Conservation (phyloP, 1,140 invertebrate species). For the Agrilus planipennis region DNA sequence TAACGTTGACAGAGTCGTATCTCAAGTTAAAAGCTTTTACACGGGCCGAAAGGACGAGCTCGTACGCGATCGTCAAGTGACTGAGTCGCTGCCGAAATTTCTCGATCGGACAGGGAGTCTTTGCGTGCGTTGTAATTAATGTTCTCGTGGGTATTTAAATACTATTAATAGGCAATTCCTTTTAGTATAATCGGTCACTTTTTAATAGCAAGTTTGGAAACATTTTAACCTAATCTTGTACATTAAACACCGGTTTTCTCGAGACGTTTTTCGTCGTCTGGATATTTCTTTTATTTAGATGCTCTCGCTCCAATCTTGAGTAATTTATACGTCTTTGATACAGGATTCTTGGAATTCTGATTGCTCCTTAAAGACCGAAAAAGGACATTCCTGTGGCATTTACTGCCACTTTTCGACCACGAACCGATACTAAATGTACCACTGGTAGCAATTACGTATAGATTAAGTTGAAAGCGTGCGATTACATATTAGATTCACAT, state of each 20-base stretch:
- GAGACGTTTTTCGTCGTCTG: background rate
- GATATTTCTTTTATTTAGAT: background rate
- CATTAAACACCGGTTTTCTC: constrained; percentile 19
- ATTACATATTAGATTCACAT: no score
- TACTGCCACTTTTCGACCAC: no score
- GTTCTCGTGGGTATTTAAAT: constrained; percentile 22
- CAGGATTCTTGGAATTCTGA: no score
- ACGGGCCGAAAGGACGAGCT: background rate
- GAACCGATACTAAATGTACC: no score
- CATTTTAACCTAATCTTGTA: constrained; percentile 24
- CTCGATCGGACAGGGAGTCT: constrained; percentile 4
- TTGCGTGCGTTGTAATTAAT: constrained; percentile 15
- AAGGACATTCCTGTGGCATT: no score
- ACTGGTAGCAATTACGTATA: no score
- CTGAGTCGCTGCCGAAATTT: constrained; percentile 3
- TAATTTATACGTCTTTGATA: background rate
- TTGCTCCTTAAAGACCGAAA: no score
- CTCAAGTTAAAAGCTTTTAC: constrained; percentile 5
- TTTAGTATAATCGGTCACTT: constrained; percentile 23
- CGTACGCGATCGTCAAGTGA: no score
- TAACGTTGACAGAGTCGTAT: constrained; percentile 18
- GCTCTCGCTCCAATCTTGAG: background rate
- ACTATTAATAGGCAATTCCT: constrained; percentile 30
- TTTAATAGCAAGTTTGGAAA: constrained; percentile 19
- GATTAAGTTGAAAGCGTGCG: no score